Base-by-base conservation (phyloP, 2,797 vertebrate genomes). In the Gobionotothen gibberifrons region DNA sequence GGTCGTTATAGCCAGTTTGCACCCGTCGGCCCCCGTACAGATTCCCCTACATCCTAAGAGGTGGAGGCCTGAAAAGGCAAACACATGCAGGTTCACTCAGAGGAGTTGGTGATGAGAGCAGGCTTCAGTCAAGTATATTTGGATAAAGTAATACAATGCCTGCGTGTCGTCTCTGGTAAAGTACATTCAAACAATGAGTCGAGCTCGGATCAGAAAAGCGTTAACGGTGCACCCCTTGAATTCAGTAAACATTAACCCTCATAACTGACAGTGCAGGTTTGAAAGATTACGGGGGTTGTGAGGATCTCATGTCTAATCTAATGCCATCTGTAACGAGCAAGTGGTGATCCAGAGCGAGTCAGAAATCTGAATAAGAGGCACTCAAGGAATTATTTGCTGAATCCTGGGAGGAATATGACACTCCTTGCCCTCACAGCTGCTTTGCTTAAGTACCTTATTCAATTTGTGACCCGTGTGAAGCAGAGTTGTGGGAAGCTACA, bases 141-240 rank as follows among this genome's bases (percentile, higher is more conserved):
- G 82, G 88, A 90, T 90, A 81, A 86, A 70, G 61, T 87, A 74
- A 85, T 88, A 89, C 87, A 90, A 92, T 90, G 89, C 87, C 87
- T 87, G 71, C 69, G 82, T 87, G 79, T 87, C 83, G 29, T 78
- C 89, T 93, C 89, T 91, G 89, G 90, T 83, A 49, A 75, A 78
- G 76, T 93, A 97, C 95, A 96, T 96, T 96, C 96, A 96, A 94
- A 87, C 6, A 76, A 89, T 79, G 90, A 90, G 92, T 93, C 81
- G 74, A 29, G 90, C 91, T 90, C 87, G 74, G 88, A 93, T 90
- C 89, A 91, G 89, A 79, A 88, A 85, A 87, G 78, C 71, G 56
- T 68, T 85, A 94, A 94, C 87, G 93, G 92, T 93, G 93, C 92
- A 90, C 88, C 93, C 86, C 74, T 84, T 81, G 65, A 75, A 61